Conservation (phyloP, 2,797 vertebrate genomes). For the Sebastes cheni region DNA sequence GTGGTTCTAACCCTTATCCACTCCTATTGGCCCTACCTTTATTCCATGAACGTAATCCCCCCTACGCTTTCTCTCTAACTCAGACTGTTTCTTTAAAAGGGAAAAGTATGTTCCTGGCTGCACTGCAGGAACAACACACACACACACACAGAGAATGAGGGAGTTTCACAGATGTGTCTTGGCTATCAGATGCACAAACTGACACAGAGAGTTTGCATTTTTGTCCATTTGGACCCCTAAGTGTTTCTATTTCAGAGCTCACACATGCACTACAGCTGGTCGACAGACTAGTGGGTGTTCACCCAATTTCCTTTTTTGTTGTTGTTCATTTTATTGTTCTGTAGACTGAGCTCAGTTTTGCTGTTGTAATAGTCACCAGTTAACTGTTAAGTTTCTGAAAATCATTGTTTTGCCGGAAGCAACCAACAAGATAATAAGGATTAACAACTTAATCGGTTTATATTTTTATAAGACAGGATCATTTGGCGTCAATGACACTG, state of each 20-base stretch:
- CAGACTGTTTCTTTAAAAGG: slow-evolving; percentile 73
- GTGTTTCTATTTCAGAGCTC: not conserved
- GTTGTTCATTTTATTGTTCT: not conserved
- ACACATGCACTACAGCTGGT: slow-evolving; percentile 1
- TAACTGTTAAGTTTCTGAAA: not conserved
- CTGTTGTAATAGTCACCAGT: not conserved
- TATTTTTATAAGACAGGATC: not conserved
- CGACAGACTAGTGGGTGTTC: not conserved
- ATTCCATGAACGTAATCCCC: not conserved
- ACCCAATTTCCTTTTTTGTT: not conserved
- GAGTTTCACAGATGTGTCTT: slow-evolving; percentile 58
- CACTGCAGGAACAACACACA: slow-evolving; percentile 42
- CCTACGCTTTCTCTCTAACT: not conserved
- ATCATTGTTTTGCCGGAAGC: not conserved
- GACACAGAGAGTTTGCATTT: not conserved
- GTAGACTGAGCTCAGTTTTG: not conserved
- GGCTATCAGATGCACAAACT: slow-evolving; percentile 18
- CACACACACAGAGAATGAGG: slow-evolving; percentile 1
- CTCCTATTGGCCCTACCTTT: slow-evolving; percentile 1
- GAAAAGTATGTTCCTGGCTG: slow-evolving; percentile 75
- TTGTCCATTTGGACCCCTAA: not conserved
- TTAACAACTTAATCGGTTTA: not conserved
- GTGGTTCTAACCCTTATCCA: slow-evolving; percentile 2
- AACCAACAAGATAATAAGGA: not conserved
- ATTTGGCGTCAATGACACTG: not conserved